These are phyloP conservation scores for Morpho achilles DNA, from an alignment of 2,888 invertebrate genomes.

Conservation along the genomic window DNA sequence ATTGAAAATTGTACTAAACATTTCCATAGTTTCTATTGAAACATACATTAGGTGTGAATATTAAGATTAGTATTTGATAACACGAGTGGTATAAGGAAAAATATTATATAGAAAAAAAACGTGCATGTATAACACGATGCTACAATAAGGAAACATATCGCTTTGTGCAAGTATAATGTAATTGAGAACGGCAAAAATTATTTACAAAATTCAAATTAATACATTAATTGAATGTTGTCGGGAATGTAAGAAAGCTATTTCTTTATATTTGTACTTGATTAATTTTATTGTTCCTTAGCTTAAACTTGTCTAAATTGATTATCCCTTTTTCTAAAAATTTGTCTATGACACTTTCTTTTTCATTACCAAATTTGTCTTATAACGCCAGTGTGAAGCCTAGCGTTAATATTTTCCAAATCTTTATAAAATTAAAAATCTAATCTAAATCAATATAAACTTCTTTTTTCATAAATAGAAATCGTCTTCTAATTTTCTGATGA, in stretches of 20 bases:
- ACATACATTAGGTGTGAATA: slow-evolving; percentile 54
- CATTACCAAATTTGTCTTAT: too few species aligned
- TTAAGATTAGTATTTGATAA: slow-evolving; percentile 75
- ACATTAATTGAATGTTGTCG: slow-evolving; percentile 16
- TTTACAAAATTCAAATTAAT: slow-evolving; percentile 43
- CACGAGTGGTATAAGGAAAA: slow-evolving; percentile 52
- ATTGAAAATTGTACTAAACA: too few species aligned
- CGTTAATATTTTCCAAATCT: too few species aligned
- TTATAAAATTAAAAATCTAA: too few species aligned
- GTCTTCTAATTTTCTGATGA: too few species aligned
- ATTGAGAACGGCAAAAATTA: slow-evolving; percentile 46
- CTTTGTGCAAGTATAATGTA: slow-evolving; percentile 62
- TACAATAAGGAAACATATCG: slow-evolving; percentile 78
- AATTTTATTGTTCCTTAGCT: background rate
- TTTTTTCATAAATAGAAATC: too few species aligned
- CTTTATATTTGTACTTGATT: background rate
- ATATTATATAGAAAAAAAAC: slow-evolving; percentile 51
- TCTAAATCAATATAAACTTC: too few species aligned
- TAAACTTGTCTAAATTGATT: background rate
- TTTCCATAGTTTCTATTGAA: slow-evolving; percentile 3
- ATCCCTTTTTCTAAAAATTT: background rate
- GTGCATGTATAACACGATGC: slow-evolving; percentile 59
- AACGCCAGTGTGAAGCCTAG: too few species aligned
- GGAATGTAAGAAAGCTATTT: slow-evolving; percentile 2
- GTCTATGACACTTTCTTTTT: too few species aligned